These are phyloP conservation scores for Caenorhabditis sp. DNA, from an alignment of 2,888 invertebrate genomes.

Conservation along the genomic window DNA sequence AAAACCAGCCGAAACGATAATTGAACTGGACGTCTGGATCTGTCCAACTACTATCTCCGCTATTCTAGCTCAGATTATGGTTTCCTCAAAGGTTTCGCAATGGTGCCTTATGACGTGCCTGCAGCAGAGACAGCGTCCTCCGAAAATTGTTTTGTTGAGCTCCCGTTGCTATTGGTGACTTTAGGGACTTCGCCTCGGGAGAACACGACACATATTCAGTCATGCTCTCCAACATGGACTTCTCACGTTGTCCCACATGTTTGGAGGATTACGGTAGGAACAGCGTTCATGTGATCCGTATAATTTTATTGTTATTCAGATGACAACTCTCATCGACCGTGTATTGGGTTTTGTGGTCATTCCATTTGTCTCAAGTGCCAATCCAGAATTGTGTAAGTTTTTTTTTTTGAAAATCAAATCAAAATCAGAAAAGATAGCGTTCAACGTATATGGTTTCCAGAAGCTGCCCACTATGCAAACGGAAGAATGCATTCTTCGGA, in stretches of 20 bases:
- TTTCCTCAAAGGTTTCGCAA: slow-evolving; percentile 45
- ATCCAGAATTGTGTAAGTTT: slow-evolving; percentile 45
- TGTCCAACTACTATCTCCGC: too few species aligned
- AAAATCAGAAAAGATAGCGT: background rate
- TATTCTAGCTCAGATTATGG: slow-evolving; percentile 17
- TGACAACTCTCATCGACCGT: slow-evolving; percentile 55
- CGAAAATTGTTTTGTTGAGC: slow-evolving; percentile 31
- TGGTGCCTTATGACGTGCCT: slow-evolving; percentile 37
- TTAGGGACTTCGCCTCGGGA: slow-evolving; percentile 12
- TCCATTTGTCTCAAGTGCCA: slow-evolving; percentile 57
- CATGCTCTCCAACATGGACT: slow-evolving; percentile 50
- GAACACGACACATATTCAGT: background rate
- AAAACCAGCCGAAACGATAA: background rate
- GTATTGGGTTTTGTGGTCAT: slow-evolving; percentile 58
- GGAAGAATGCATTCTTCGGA: slow-evolving; percentile 57
- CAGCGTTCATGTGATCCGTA: background rate
- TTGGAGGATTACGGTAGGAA: slow-evolving; percentile 55
- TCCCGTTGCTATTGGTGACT: slow-evolving; percentile 46
- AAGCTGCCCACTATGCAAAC: slow-evolving; percentile 54
- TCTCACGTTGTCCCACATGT: slow-evolving; percentile 55
- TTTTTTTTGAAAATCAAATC: background rate
- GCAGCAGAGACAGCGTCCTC: too few species aligned
- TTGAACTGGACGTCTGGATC: background rate
- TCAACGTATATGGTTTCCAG: slow-evolving; percentile 18
- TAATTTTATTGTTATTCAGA: slow-evolving; percentile 22